These are phyloP conservation scores for Harlomillsia oculata DNA, from an alignment of 1,140 invertebrate species.

Conservation along the genomic window DNA sequence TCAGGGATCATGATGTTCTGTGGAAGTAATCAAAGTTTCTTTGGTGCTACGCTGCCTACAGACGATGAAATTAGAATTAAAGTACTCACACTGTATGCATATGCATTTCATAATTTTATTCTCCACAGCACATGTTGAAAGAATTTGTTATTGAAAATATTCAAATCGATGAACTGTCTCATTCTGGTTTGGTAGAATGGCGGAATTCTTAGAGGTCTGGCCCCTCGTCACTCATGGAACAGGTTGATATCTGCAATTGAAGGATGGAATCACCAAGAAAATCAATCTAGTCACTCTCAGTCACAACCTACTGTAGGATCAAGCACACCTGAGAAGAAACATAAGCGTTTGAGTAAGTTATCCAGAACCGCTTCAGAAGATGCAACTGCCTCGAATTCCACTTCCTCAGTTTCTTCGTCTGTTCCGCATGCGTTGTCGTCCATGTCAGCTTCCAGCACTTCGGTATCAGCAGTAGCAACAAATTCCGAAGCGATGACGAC, in stretches of 20 bases:
- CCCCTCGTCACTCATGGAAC: slow-evolving; percentile 28
- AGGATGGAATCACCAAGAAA: slow-evolving; percentile 11
- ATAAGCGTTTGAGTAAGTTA: background rate
- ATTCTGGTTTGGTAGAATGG: slow-evolving; percentile 32
- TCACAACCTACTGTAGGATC: too few relatives aligned
- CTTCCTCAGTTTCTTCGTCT: background rate
- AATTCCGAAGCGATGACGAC: background rate
- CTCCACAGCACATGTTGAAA: too few relatives aligned
- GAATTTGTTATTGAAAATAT: too few relatives aligned
- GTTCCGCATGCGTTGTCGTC: too few relatives aligned
- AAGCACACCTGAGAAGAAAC: too few relatives aligned
- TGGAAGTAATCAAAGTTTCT: too few relatives aligned
- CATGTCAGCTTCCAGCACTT: too few relatives aligned
- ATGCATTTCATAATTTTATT: too few relatives aligned
- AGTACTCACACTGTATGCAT: background rate
- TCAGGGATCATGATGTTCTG: background rate
- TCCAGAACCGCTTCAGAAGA: slow-evolving; percentile 17
- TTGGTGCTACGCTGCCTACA: too few relatives aligned
- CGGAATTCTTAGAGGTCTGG: slow-evolving; percentile 28
- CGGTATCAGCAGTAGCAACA: background rate
- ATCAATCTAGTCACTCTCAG: too few relatives aligned
- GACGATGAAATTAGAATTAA: too few relatives aligned
- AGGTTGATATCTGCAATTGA: slow-evolving; percentile 33
- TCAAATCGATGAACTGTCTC: too few relatives aligned
- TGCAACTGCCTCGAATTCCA: slow-evolving; percentile 3